Conservation (phyloP, 2,888 invertebrate species). For the Eudasyphora cyanicolor region DNA sequence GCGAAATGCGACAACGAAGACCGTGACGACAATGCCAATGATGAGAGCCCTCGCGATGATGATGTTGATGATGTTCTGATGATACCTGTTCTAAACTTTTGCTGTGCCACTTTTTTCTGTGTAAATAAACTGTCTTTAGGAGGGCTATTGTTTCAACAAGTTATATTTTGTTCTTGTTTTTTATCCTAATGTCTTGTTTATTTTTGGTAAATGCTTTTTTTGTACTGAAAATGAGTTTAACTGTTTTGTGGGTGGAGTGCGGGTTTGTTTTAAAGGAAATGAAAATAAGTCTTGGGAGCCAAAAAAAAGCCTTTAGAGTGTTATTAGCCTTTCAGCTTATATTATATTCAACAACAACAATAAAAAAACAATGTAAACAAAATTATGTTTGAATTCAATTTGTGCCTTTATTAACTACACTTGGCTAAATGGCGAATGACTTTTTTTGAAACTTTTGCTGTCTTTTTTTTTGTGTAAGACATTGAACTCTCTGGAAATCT, state of each 20-base stretch:
- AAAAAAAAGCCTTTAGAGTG: neutral
- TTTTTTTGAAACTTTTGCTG: neutral
- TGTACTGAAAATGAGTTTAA: neutral
- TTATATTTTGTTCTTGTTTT: neutral
- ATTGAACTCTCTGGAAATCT: constrained; percentile 5
- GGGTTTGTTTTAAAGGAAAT: neutral
- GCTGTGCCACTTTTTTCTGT: neutral
- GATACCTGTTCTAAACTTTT: neutral
- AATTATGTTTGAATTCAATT: constrained; percentile 8
- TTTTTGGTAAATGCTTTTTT: neutral
- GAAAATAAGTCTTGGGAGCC: neutral
- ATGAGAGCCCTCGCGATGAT: neutral
- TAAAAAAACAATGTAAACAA: neutral
- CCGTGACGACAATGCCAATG: neutral
- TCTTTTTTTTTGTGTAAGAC: neutral
- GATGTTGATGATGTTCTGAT: neutral
- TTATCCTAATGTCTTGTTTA: neutral
- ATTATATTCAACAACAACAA: neutral
- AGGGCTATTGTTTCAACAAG: constrained; percentile 24
- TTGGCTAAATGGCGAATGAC: neutral
- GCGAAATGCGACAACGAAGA: neutral
- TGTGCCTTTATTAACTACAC: neutral
- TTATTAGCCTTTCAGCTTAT: too few species aligned
- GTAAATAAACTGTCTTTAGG: neutral
- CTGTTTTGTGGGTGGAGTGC: too few species aligned